Conservation (phyloP, 2,113 vertebrate species). For the Indicator indicator region DNA sequence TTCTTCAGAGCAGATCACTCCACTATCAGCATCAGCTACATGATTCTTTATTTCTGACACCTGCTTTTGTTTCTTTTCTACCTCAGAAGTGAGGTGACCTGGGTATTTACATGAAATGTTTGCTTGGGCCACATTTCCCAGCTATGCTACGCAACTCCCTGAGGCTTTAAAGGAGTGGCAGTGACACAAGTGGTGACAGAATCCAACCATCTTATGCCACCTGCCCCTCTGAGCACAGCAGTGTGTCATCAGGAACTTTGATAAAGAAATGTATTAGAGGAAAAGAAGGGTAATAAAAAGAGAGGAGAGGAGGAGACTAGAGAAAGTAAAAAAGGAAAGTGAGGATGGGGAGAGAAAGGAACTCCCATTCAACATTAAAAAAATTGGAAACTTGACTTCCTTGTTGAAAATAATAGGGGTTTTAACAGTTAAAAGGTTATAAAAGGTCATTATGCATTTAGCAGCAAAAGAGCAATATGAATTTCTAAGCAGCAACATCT, state of each 20-base stretch:
- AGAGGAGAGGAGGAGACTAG: neutral
- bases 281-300: neutral
- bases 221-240: neutral
- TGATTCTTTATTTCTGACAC: slow-evolving; percentile 42
- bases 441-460: slow-evolving; percentile 74
- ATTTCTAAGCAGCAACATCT: slow-evolving; percentile 82
- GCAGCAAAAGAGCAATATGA: slow-evolving; percentile 72
- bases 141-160: neutral
- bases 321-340: neutral
- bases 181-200: accelerated
- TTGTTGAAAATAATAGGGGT: slow-evolving; percentile 37
- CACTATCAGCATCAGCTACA: neutral
- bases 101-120: neutral
- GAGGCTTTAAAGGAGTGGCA: neutral
- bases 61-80: slow-evolving; percentile 48
- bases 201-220: neutral
- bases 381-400: slow-evolving; percentile 16
- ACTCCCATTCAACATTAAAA: neutral
- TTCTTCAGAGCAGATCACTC: slow-evolving; percentile 30
- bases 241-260: neutral
- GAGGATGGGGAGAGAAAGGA: neutral
- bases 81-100: neutral
- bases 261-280: neutral
- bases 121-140: neutral
- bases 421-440: slow-evolving; percentile 65